Evolutionary conservation across 2,888 invertebrate genomes (phyloP), one percentile per base, ranked within the genome.

Genomic region (Xestia c-nigrum): DNA sequence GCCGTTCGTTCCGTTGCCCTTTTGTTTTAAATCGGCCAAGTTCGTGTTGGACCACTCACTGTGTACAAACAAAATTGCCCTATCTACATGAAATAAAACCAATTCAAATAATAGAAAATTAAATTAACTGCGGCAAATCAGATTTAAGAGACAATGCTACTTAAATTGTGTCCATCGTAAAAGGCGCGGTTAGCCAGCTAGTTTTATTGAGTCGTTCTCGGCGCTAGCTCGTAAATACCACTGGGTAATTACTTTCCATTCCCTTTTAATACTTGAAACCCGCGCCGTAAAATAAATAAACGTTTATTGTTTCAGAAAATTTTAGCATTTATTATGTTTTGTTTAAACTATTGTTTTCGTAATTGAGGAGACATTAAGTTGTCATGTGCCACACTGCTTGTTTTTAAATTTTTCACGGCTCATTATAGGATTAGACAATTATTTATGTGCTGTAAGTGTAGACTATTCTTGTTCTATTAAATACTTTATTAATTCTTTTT

Each of bases 141-240:
- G 89, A 91, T 92, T 91, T 90, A 89, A 90, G 90, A 92, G 91
- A 94, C 92, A 93, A 91, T 90, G 91, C 90, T 91, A 91, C 89
- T 93, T 92, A 94, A 93, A 93, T 92, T 91, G 91, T 89, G 91
- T 89, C 89, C 88, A 90, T 92, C 93, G 93, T 93, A 93, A 94
- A 94, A 93, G 93, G 91, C 90, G 95, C 92, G 94, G 94, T 94
- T 93, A 93, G 93, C 92, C 93, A 89, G 92, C 94, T 94, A 95
- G 94, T 94, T 96, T 95, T 95, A 96, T 95, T 94, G 94, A 94
- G 94, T 93, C 92, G 93, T 95, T 95, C 93, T 93, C 94, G 88
- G 92, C 93, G 92, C 92, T 92, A 90, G 93, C 92, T 95, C 95
- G 94, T 95, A 95, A 96, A 95, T 95, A 94, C 95, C 93, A 91